These are phyloP conservation scores for Melanotaenia parkinsoni DNA, from an alignment of 2,797 vertebrate genomes.

Conservation along the genomic window DNA sequence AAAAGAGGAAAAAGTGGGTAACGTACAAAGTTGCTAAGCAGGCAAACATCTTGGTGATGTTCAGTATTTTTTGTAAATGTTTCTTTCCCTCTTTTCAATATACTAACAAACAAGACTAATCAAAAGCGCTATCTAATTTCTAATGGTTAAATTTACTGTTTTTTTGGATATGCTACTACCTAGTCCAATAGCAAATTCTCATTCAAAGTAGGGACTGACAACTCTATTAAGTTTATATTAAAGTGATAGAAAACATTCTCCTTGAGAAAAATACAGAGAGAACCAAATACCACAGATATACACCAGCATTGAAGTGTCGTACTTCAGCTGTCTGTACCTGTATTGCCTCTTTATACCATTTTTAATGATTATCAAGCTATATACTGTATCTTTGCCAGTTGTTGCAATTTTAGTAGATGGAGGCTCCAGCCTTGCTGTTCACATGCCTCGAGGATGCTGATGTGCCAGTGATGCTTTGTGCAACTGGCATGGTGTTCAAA, in stretches of 20 bases:
- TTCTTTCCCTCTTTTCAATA: neutral
- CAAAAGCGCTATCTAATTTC: too few relatives aligned
- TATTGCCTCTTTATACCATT: conserved; percentile 30
- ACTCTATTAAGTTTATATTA: neutral
- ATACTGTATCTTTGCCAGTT: conserved; percentile 41
- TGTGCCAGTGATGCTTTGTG: conserved; percentile 64
- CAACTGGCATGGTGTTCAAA: conserved; percentile 74
- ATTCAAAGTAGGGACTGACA: neutral
- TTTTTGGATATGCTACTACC: neutral
- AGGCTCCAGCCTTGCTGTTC: conserved; percentile 48
- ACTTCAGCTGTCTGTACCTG: conserved; percentile 28
- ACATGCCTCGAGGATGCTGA: conserved; percentile 56
- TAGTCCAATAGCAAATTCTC: neutral
- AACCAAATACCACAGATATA: too few relatives aligned
- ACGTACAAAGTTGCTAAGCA: too few relatives aligned
- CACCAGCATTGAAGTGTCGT: neutral
- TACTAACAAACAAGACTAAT: neutral
- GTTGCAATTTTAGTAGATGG: conserved; percentile 54
- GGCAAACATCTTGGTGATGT: too few relatives aligned
- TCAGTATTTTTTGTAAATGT: too few relatives aligned
- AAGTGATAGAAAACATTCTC: too few relatives aligned
- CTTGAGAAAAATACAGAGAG: too few relatives aligned
- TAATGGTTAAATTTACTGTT: neutral
- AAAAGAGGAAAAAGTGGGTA: too few relatives aligned
- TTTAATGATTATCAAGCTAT: conserved; percentile 52